phyloP scores from a whole-genome alignment of 2,888 invertebrate species.

The Monopis laevigella region DNA sequence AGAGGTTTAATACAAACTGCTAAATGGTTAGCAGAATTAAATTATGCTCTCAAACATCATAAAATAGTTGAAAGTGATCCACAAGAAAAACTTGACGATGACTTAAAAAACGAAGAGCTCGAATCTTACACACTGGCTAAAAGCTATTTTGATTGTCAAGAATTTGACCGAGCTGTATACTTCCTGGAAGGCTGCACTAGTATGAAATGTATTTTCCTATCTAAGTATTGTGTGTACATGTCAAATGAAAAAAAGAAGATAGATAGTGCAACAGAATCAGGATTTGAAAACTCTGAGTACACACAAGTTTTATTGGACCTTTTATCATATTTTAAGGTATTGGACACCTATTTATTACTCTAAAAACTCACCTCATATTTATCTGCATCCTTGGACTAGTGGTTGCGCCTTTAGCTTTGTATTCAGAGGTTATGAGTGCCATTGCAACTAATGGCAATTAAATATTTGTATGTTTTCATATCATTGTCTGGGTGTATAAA shows the following conservation, averaged over 20 bases:
- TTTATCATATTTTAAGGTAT: conserved; percentile 55
- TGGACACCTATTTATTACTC: no score
- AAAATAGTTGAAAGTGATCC: conserved; percentile 65
- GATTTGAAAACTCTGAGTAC: conserved; percentile 46
- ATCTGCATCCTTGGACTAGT: no score
- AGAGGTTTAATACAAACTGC: conserved; percentile 82
- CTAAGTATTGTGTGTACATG: conserved; percentile 87
- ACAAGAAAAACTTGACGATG: conserved; percentile 38
- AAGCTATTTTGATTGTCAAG: conserved; percentile 89
- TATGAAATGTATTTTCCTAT: conserved; percentile 81
- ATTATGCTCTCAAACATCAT: conserved; percentile 76
- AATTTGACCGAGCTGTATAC: conserved; percentile 88
- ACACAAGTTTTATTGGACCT: conserved; percentile 53
- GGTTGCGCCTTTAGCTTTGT: no score
- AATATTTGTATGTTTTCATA: no score
- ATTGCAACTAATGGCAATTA: no score
- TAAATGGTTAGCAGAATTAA: conserved; percentile 91
- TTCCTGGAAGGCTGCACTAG: conserved; percentile 77
- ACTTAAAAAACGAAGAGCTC: conserved; percentile 68
- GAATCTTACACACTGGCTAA: conserved; percentile 83
- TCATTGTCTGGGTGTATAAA: no score
- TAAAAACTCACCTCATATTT: no score
- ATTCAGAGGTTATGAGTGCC: no score
- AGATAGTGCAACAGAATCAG: conserved; percentile 71
- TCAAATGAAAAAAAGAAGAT: conserved; percentile 90